Conservation (phyloP, 1,140 invertebrate genomes). For the Procambarus virginalis region DNA sequence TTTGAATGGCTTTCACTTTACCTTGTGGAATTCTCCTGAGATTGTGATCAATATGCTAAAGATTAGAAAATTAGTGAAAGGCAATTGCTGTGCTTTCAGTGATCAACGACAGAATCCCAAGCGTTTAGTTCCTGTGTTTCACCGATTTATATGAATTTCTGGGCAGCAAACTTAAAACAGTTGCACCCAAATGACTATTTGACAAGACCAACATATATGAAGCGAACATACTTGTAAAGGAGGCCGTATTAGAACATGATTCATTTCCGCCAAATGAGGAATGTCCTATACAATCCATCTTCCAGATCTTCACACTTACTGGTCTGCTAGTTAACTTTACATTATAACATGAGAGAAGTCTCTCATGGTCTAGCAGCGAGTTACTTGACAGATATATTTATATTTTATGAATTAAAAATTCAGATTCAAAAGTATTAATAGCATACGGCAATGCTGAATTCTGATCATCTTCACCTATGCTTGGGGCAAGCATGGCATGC, state of each 20-base stretch:
- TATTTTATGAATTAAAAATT: constrained; percentile 33
- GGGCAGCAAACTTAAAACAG: constrained; percentile 43
- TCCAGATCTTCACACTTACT: constrained; percentile 35
- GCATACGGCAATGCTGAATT: constrained; percentile 33
- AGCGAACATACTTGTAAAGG: constrained; percentile 27
- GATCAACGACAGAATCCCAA: constrained; percentile 45
- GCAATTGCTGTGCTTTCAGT: constrained; percentile 56
- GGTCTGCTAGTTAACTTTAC: constrained; percentile 14
- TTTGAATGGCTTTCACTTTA: background rate
- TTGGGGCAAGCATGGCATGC: constrained; percentile 52
- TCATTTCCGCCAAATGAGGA: constrained; percentile 8
- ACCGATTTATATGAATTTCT: constrained; percentile 32
- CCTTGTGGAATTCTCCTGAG: background rate
- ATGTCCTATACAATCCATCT: constrained; percentile 17
- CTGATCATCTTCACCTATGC: constrained; percentile 47
- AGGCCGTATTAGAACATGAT: background rate
- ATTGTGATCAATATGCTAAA: constrained; percentile 25
- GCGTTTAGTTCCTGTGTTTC: constrained; percentile 40
- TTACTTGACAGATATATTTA: constrained; percentile 35
- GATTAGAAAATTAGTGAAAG: constrained; percentile 18
- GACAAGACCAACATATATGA: constrained; percentile 43
- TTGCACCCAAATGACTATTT: constrained; percentile 31
- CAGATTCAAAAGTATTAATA: constrained; percentile 25
- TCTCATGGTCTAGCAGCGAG: constrained; percentile 45
- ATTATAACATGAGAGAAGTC: background rate